Conservation (phyloP, 2,113 vertebrate species). For the Brachypteracias leptosomus region DNA sequence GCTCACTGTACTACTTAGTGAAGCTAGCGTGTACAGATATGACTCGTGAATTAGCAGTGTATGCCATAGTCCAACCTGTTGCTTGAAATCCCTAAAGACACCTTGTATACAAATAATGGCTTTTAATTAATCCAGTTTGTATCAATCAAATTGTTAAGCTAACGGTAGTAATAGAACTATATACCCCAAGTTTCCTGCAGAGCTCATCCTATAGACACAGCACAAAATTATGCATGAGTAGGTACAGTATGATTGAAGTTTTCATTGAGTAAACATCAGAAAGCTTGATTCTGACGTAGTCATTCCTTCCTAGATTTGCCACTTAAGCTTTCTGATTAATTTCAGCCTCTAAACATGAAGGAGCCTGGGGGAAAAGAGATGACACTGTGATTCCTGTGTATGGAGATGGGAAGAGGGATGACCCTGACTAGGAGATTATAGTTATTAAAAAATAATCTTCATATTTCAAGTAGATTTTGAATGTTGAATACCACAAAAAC, state of each 20-base stretch:
- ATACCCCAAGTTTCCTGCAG: not conserved
- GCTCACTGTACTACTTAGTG: not conserved
- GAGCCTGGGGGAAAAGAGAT: not conserved
- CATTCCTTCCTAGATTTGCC: not conserved
- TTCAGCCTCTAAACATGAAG: not conserved
- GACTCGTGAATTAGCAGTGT: not conserved
- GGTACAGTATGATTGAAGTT: not conserved
- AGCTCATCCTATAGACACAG: not conserved
- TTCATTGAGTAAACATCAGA: not conserved
- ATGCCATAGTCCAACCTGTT: not conserved
- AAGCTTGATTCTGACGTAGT: not conserved
- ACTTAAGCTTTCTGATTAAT: not conserved
- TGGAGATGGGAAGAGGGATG: not conserved
- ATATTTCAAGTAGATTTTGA: not conserved
- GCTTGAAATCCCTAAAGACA: not conserved
- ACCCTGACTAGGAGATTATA: not conserved
- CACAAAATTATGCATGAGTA: not conserved
- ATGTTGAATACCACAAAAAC: not conserved
- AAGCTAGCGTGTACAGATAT: not conserved
- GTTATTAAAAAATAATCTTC: not conserved
- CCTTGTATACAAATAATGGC: not conserved
- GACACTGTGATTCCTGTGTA: accelerated
- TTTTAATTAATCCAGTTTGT: not conserved
- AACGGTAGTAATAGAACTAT: not conserved
- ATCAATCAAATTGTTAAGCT: not conserved